These are phyloP conservation scores for Myzus persicae DNA, from an alignment of 1,140 invertebrate species.

Conservation along the genomic window DNA sequence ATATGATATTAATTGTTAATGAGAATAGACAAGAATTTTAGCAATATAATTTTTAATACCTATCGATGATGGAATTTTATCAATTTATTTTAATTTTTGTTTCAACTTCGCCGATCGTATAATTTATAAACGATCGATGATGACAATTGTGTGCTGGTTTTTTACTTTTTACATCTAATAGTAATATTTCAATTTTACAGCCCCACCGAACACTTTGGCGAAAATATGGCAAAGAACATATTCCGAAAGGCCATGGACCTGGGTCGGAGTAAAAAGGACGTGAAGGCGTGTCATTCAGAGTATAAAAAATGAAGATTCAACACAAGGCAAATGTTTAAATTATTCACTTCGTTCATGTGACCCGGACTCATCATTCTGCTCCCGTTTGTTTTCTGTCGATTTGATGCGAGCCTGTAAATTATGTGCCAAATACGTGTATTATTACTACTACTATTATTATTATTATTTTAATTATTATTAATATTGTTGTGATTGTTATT, in stretches of 20 bases:
- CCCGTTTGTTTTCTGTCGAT: neutral
- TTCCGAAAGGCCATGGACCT: constrained; percentile 54
- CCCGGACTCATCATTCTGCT: neutral
- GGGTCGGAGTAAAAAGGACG: constrained; percentile 50
- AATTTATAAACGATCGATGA: too few relatives aligned
- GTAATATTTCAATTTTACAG: constrained; percentile 5
- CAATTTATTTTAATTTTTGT: too few relatives aligned
- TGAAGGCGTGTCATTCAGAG: constrained; percentile 32
- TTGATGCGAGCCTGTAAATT: neutral
- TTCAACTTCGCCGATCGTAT: too few relatives aligned
- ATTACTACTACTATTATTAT: constrained; percentile 5
- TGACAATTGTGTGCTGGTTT: neutral
- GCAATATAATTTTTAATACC: too few relatives aligned
- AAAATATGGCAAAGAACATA: constrained; percentile 34
- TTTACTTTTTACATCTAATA: neutral
- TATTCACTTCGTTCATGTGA: constrained; percentile 44
- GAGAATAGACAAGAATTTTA: too few relatives aligned
- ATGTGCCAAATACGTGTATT: constrained; percentile 29
- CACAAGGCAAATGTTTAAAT: constrained; percentile 47
- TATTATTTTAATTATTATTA: constrained; percentile 20
- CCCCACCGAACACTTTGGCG: constrained; percentile 49
- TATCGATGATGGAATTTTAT: too few relatives aligned
- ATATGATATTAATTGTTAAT: too few relatives aligned
- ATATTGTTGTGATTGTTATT: neutral
- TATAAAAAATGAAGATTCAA: constrained; percentile 59